Evolutionary conservation across 2,113 vertebrate genomes (phyloP), one percentile per base, ranked within the genome.

Genomic region (Macrotus californicus): DNA sequence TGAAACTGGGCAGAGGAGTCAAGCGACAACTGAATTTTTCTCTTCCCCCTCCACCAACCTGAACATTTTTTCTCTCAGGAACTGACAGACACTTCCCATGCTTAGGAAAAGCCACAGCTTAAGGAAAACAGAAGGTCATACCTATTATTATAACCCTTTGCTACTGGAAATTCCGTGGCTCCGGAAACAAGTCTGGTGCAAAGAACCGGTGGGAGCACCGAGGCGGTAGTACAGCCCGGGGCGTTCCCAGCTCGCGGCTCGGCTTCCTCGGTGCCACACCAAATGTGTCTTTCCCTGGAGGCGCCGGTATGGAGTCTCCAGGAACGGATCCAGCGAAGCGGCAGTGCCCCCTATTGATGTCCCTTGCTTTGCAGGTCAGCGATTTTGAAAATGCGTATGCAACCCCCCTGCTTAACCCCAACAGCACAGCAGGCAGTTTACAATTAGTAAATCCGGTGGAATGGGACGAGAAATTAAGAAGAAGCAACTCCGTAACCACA

Each of bases 331-430:
- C 73, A 8, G n/a, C 15, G 22, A 70, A 46, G 76, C 76, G 18
- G 14, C 70, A 29, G 0, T 52, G 46, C 52, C 29, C 77, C 46
- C 46, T 31, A 12, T 52, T 39, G 22, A 21, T 19, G n/a, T 16
- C 31, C 48, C 41, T 80, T 4, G 75, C 67, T 48, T 34, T 82
- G 59, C 21, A 34, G 34, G 41, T 56, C 94, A 91, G 41, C 29
- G 72, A 76, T 67, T 89, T 88, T 91, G 43, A 50, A 64, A 88
- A 91, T 7, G 24, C 46, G 26, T 31, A 19, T 22, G 19, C 85
- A 92, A 87, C 21, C 36, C 41, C 14, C 19, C 70, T 8, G 67
- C 52, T 54, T 15, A 41, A 9, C 12, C 52, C 54, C 89, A 14
- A 59, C n/a, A 14, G 0, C 54, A 41, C 0, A 12, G n/a, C 54